Percentiles rank a stretch among this genome's conserved stretches.
These are phyloP conservation scores for Lepidochitona cinerea DNA, from an alignment of 2,888 invertebrate genomes.

Conservation along the genomic window DNA sequence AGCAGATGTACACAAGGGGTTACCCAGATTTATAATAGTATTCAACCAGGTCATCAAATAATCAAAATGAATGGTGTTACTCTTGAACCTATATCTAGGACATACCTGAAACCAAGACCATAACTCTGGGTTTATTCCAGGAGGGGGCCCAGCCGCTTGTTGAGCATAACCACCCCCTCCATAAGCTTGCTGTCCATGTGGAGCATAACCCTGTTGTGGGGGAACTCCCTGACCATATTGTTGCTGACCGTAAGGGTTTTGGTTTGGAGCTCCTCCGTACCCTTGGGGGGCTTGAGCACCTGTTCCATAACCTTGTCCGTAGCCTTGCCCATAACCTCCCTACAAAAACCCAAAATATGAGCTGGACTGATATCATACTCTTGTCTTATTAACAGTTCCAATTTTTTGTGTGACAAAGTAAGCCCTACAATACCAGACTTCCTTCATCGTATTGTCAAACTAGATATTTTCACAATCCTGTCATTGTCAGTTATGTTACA, in stretches of 20 bases:
- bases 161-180: not conserved
- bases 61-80: no score
- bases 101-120: not conserved
- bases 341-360: not conserved
- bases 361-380: no score
- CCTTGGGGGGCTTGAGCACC: no score
- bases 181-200: not conserved
- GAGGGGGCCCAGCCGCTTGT: not conserved
- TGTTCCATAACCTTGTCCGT: not conserved
- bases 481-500: no score
- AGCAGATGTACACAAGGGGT: no score
- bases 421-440: no score
- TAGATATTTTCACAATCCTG: no score
- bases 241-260: not conserved
- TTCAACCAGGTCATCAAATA: no score
- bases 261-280: not conserved
- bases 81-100: no score
- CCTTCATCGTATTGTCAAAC: no score
- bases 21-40: no score
- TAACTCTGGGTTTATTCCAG: not conserved
- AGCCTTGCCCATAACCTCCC: not conserved
- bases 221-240: not conserved
- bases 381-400: not conserved
- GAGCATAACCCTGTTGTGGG: not conserved
- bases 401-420: no score